Evolutionary conservation across 2,797 vertebrate species (phyloP).

Genomic region (Sciurus carolinensis): DNA sequence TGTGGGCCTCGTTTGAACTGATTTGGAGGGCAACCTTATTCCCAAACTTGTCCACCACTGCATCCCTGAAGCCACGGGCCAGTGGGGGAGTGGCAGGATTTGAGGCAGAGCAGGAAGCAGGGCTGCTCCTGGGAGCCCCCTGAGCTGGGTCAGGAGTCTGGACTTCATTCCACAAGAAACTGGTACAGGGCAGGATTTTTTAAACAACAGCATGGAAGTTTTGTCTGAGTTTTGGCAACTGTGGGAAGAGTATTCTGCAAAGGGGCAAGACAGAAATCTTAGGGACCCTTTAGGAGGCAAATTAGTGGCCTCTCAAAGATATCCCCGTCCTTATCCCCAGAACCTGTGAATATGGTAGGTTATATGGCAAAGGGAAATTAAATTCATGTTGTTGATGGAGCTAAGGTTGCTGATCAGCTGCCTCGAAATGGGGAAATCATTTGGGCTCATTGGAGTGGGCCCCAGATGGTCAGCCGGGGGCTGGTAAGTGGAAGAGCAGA

Average conservation of each 20-base stretch:
- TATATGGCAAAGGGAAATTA: neutral
- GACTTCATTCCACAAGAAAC: neutral
- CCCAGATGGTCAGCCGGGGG: accelerated
- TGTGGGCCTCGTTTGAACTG: neutral
- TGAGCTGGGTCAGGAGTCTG: neutral
- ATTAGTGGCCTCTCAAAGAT: neutral
- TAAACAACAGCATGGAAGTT: neutral
- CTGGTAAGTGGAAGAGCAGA: neutral
- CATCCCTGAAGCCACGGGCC: neutral
- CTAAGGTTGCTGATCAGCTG: neutral
- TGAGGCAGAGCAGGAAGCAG: neutral
- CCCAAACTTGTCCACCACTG: neutral
- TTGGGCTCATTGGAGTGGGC: accelerated
- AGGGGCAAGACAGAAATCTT: neutral
- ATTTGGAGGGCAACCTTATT: neutral
- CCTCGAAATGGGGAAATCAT: neutral
- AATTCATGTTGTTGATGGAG: neutral
- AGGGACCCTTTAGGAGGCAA: neutral
- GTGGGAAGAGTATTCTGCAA: neutral
- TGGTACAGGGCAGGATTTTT: neutral
- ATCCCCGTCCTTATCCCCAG: neutral
- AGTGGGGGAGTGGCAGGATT: neutral
- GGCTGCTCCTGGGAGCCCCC: neutral
- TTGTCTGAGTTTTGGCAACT: neutral
- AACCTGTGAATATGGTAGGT: neutral